Base-by-base conservation (phyloP, 2,888 invertebrate genomes). In the Meiosimyza decipiens region DNA sequence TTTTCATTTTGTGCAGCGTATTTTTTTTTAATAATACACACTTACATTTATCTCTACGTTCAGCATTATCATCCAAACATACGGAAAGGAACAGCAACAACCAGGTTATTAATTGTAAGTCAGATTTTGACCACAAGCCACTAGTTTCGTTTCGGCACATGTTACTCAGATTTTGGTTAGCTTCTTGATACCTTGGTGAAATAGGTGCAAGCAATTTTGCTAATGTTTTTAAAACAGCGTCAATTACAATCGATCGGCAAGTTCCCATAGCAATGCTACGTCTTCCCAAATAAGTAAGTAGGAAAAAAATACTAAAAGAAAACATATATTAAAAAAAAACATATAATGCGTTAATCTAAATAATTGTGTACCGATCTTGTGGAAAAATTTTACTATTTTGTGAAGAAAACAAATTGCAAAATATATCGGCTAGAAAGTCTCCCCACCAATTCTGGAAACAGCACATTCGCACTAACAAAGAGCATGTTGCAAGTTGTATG, bases 371-470 rank as follows among this genome's bases (percentile, higher is more conserved):
- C 94, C 96, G 92, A 87, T 97, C 96, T 80, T 96, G 93, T 15
- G 96, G 94, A 77, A 94, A 94, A 65, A 94, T 92, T 78, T 91
- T 90, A 40, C 92, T 92, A 79, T 94, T 94, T 60, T 92, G 91
- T 0, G 93, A 92, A 1, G 93, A 92, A 85, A 95, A 96, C 80
- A 95, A 91, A 75, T 90, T 89, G 28, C 92, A 91, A 72, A 97
- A 90, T 40, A 93, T 94, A 81, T 93, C 92, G 0, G 95, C 94
- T n/a, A 97, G 89, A 82, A 95, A 95, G 77, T 92, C 91, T 57
- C 97, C 97, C 97, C 97, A 97, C 94, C 96, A 97, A 12, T 90
- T 88, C 82, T 92, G 92, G 71, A 90, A 89, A 82, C 93, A 93
- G 62, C 89, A 89, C 83, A 92, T 92, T 66, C 94, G 91, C 72